These are phyloP conservation scores for Odontocerum albicorne DNA, from an alignment of 2,888 invertebrate species.

Conservation along the genomic window DNA sequence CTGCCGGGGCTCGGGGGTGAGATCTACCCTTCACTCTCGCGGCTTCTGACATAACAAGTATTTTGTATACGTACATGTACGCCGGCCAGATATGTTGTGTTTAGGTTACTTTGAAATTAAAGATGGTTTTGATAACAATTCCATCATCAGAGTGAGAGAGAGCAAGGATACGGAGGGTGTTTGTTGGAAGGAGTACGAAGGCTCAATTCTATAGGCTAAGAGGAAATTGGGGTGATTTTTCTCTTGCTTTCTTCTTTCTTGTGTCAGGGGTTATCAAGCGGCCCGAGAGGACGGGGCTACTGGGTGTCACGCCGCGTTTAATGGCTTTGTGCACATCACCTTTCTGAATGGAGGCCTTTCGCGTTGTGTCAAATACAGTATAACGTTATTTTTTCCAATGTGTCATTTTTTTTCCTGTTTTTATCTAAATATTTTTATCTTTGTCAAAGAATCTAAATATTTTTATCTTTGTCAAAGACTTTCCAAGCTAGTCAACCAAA, in stretches of 20 bases:
- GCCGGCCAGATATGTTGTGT: conserved; percentile 37
- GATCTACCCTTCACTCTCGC: not conserved
- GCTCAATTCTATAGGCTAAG: conserved; percentile 39
- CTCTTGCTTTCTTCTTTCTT: conserved; percentile 42
- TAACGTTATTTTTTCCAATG: no score
- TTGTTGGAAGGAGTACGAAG: conserved; percentile 39
- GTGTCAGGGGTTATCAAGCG: conserved; percentile 35
- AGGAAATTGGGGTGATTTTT: conserved; percentile 60
- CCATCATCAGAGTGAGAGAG: conserved; percentile 54
- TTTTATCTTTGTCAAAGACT: no score
- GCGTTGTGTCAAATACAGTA: no score
- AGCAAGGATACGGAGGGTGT: conserved; percentile 45
- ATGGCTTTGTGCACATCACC: conserved; percentile 21
- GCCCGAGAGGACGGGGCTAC: conserved; percentile 11
- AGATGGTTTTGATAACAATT: conserved; percentile 64
- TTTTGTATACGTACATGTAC: conserved; percentile 18
- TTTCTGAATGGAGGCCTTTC: conserved; percentile 7
- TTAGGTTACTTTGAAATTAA: conserved; percentile 55
- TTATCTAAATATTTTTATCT: no score
- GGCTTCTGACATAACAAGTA: conserved; percentile 24
- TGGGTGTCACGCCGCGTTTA: conserved; percentile 26
- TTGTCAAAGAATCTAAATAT: no score
- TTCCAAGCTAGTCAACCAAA: no score
- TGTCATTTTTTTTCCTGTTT: no score
- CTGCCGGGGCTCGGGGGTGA: not conserved